Percentiles rank a stretch among this genome's conserved stretches.
Evolutionary conservation across 2,888 invertebrate genomes (phyloP).

Genomic region (Idaea biselata): DNA sequence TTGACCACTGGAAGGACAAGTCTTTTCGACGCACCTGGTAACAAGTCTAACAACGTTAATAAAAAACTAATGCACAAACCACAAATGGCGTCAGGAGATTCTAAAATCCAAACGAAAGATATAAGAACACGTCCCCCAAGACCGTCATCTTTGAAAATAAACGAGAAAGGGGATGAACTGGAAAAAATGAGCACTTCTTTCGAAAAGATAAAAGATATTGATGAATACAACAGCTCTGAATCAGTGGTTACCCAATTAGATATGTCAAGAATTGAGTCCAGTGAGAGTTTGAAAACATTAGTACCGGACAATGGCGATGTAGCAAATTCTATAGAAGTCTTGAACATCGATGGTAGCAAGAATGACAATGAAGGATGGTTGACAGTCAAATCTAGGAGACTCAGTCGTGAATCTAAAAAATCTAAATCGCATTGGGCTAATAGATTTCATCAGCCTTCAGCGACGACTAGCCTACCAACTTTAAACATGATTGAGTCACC

Average conservation of each 20-base stretch:
- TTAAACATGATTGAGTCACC: conserved; percentile 80
- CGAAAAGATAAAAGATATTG: conserved; percentile 59
- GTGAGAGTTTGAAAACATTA: conserved; percentile 72
- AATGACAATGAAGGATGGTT: conserved; percentile 90
- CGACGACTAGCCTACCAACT: conserved; percentile 90
- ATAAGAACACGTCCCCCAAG: conserved; percentile 53
- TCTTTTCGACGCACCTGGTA: conserved; percentile 60
- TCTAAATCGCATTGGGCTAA: conserved; percentile 86
- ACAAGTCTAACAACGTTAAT: conserved; percentile 34
- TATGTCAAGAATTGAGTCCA: conserved; percentile 72
- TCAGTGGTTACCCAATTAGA: conserved; percentile 74
- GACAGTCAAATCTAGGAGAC: conserved; percentile 89
- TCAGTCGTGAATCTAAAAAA: conserved; percentile 77
- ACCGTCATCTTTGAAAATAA: conserved; percentile 58
- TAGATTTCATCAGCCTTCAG: conserved; percentile 90
- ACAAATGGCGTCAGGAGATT: conserved; percentile 59
- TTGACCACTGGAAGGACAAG: conserved; percentile 72
- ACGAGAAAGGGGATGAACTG: conserved; percentile 55
- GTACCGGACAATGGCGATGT: conserved; percentile 69
- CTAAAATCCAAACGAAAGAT: conserved; percentile 54
- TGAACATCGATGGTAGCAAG: conserved; percentile 62
- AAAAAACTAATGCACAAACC: conserved; percentile 48
- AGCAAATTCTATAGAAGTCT: conserved; percentile 72
- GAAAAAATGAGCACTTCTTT: conserved; percentile 46
- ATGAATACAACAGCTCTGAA: conserved; percentile 79